Percentiles rank a stretch among this genome's conserved stretches.
These are phyloP conservation scores for Callorhinus ursinus DNA, from an alignment of 2,113 vertebrate species.

Conservation along the genomic window DNA sequence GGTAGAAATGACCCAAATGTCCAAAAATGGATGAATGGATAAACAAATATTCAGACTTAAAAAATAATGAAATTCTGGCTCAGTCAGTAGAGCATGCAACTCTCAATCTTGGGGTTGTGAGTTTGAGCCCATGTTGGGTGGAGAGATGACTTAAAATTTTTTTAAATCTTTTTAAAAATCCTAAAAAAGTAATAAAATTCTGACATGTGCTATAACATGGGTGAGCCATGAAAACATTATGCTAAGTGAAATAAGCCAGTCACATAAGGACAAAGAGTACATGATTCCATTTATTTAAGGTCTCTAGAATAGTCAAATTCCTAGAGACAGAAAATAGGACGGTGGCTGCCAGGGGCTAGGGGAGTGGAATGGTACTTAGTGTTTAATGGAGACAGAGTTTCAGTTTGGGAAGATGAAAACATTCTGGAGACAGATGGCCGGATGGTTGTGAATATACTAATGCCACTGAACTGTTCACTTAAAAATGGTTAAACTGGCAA, in stretches of 20 bases:
- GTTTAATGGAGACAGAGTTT: neutral
- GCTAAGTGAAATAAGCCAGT: neutral
- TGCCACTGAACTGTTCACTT: neutral
- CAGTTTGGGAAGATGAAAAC: neutral
- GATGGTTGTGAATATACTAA: neutral
- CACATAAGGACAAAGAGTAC: neutral
- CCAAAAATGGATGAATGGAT: neutral
- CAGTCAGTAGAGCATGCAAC: neutral
- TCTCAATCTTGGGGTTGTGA: neutral
- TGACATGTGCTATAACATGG: neutral
- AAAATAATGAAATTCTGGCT: neutral
- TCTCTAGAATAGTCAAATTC: neutral
- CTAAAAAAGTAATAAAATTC: neutral
- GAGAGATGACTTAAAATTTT: neutral
- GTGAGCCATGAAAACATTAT: neutral
- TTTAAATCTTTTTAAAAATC: neutral
- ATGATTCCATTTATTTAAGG: neutral
- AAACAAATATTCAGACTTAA: neutral
- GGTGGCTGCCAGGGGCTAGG: neutral
- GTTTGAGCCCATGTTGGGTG: neutral
- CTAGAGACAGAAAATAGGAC: neutral
- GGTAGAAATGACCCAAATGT: neutral
- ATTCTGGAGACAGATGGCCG: neutral
- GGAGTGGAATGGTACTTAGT: neutral
- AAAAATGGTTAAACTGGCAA: neutral